Evolutionary conservation across 2,888 invertebrate genomes (phyloP), one percentile per base, ranked within the genome.

Genomic region (Thecophora atra): DNA sequence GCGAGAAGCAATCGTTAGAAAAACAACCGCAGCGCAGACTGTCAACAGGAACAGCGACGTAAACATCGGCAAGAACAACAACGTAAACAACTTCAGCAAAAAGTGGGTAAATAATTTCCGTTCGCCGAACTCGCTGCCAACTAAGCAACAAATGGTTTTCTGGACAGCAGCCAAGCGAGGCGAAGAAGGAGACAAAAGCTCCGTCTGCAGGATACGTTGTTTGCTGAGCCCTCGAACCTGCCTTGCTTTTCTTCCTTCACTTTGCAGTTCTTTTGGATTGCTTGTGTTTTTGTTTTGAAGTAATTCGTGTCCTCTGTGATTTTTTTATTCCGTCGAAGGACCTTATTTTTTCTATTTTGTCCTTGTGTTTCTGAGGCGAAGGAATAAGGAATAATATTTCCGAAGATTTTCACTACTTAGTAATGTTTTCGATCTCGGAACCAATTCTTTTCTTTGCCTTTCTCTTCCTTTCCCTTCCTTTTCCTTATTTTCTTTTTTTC

Each of bases 91-190:
- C 37, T 54, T 37, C 37, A 67, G 54, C 42, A 54, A 67, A 60
- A 60, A 30, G 47, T 54, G 60, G 60, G 69, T 51, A 62, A 69
- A 69, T 69, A 69, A 60, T 69, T 69, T 63, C 70, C 52, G 42
- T 56, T 64, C 30, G 47, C 17, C 21, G 52, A 44, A 51, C 62
- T 11, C 62, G 19, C 37, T 70, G 70, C 70, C 70, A 70, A 70
- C 52, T 70, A 70, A 77, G 78, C 78, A 78, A 78, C 78, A 78
- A 78, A 78, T 78, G 78, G 78, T 77, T 76, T 76, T 76, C 76
- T 78, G 78, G 78, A 77, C 72, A 69, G 62, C 37, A 67, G 76
- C 78, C 78, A 78, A 76, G n/a, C n/a, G n/a, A n/a, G 30, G 5
- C 30, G 5, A 30, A 30, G 72, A 69, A 37, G 72, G 70, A 76